A percentile compares a stretch with the other conserved stretches of the same genome.
phyloP scores from a whole-genome alignment of 2,888 invertebrate genomes.

The Tenthredo livida region DNA sequence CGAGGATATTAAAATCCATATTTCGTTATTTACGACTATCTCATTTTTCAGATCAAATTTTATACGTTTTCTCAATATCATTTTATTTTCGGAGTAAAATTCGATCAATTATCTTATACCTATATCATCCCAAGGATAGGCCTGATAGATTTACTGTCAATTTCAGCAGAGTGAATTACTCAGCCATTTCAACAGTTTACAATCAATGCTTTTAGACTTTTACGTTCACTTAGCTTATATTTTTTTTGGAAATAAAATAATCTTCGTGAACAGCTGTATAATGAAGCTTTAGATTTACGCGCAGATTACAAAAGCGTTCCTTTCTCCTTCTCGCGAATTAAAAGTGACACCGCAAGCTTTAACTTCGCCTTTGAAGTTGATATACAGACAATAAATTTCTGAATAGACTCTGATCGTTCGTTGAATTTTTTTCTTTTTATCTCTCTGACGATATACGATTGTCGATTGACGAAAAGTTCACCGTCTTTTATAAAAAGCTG shows the following conservation, averaged over 20 bases:
- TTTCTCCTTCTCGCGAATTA: neutral
- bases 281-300: neutral
- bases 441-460: constrained; percentile 2
- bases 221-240: neutral
- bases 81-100: neutral
- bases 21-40: neutral
- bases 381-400: constrained; percentile 12
- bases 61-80: neutral
- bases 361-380: neutral
- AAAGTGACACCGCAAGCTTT: neutral
- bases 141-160: neutral
- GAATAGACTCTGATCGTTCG: constrained; percentile 14
- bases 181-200: neutral
- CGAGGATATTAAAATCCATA: constrained; percentile 2
- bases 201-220: neutral
- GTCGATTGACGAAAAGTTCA: constrained; percentile 10
- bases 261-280: neutral
- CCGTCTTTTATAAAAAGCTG: neutral
- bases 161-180: neutral
- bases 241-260: neutral
- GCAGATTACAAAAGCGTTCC: neutral
- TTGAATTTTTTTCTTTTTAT: neutral
- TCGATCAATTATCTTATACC: neutral
- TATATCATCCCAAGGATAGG: too few species aligned
- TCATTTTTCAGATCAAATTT: neutral